Percentiles rank a stretch among this genome's conserved stretches.
phyloP scores from a whole-genome alignment of 2,113 vertebrate species.

The Chionomys nivalis region DNA sequence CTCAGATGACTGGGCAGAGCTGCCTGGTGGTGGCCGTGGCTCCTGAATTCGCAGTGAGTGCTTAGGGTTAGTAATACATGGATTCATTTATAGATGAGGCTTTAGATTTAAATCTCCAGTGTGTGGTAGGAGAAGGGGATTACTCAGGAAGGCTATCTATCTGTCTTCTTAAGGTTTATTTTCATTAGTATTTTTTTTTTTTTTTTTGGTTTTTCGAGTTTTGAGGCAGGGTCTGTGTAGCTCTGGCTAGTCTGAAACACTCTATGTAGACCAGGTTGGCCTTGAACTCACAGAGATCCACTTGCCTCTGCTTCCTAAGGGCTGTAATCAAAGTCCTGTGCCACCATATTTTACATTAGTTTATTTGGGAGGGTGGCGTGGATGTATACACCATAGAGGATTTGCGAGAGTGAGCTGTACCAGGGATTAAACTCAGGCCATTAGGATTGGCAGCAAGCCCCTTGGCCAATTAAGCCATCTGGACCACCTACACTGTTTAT shows the following conservation, averaged over 20 bases:
- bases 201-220: no score
- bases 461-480: background rate
- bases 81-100: background rate
- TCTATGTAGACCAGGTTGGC: background rate
- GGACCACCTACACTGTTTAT: no score
- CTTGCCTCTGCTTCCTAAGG: background rate
- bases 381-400: background rate
- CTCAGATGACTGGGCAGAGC: background rate
- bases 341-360: background rate
- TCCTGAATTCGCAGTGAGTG: background rate
- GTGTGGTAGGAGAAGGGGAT: background rate
- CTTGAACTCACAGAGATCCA: background rate
- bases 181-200: background rate
- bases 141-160: background rate
- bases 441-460: background rate
- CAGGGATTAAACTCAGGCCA: background rate
- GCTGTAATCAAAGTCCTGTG: background rate
- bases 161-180: background rate
- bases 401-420: background rate
- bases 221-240: background rate
- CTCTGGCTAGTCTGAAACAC: background rate
- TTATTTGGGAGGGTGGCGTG: background rate
- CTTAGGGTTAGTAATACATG: background rate
- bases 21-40: background rate
- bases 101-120: background rate